A percentile compares a stretch with the other conserved stretches of the same genome.
phyloP scores from a whole-genome alignment of 2,113 vertebrate species.

The Chaenocephalus aceratus region DNA sequence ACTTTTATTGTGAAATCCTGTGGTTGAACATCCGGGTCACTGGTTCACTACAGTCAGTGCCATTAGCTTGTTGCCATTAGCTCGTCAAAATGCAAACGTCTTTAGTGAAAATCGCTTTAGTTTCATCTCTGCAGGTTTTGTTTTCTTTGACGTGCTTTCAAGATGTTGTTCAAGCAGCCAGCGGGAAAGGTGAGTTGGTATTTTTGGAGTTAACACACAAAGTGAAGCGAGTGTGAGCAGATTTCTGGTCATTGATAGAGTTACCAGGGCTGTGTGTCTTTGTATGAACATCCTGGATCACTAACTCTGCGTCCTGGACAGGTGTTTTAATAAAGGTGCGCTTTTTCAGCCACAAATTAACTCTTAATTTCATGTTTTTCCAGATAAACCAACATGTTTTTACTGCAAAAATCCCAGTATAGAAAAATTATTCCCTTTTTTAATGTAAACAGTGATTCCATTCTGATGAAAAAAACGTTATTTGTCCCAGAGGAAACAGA shows the following conservation, averaged over 20 bases:
- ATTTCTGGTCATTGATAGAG: constrained; percentile 4
- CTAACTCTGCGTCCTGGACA: constrained; percentile 20
- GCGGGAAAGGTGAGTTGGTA: constrained; percentile 73
- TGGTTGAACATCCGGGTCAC: constrained; percentile 61
- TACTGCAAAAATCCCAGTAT: neutral
- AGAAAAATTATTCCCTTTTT: neutral
- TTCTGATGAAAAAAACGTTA: neutral
- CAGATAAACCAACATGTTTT: neutral
- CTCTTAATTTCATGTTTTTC: neutral
- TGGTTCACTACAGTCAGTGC: neutral
- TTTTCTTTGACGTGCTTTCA: constrained; percentile 61
- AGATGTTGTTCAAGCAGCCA: constrained; percentile 58
- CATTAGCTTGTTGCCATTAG: constrained; percentile 1
- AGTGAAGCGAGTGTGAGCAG: neutral
- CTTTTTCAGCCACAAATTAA: neutral
- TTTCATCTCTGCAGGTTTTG: constrained; percentile 64
- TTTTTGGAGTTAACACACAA: neutral
- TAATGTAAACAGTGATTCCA: neutral
- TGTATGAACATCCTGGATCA: constrained; percentile 43
- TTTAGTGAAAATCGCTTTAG: constrained; percentile 43
- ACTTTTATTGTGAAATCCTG: constrained; percentile 57
- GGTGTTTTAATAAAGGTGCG: neutral
- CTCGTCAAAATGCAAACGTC: constrained; percentile 72
- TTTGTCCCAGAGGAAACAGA: neutral
- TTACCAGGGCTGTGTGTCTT: constrained; percentile 7